A percentile compares a stretch with the other conserved stretches of the same genome.
phyloP scores from a whole-genome alignment of 2,888 invertebrate species.

The Drosophila cognata region DNA sequence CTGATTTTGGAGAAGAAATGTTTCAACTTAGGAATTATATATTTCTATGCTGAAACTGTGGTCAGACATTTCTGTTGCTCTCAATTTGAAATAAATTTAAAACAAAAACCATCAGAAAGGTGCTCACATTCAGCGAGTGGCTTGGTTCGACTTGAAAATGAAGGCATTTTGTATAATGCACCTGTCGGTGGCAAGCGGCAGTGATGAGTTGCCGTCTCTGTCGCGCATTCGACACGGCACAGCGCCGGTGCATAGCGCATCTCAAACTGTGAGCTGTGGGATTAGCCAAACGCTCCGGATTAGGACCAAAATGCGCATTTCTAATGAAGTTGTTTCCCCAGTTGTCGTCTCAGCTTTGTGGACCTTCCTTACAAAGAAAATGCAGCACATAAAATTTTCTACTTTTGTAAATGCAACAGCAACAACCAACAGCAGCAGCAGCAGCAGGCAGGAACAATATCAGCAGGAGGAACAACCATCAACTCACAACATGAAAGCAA shows the following conservation, averaged over 20 bases:
- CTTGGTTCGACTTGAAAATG: background rate
- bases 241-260: slow-evolving; percentile 30
- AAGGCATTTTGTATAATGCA: slow-evolving; percentile 42
- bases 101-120: background rate
- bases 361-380: slow-evolving; percentile 54
- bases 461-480: slow-evolving; percentile 11
- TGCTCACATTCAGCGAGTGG: too few species aligned
- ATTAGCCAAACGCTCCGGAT: slow-evolving; percentile 60
- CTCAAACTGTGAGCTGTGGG: slow-evolving; percentile 58
- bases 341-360: slow-evolving; percentile 21
- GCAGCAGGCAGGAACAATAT: slow-evolving; percentile 22
- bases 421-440: slow-evolving; percentile 18
- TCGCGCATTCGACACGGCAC: slow-evolving; percentile 35
- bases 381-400: slow-evolving; percentile 48
- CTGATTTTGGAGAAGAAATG: background rate
- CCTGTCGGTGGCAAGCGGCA: slow-evolving; percentile 43
- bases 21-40: background rate
- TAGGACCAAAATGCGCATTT: slow-evolving; percentile 67
- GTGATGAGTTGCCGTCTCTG: slow-evolving; percentile 12
- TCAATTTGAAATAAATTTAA: background rate
- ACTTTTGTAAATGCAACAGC: slow-evolving; percentile 28
- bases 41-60: background rate
- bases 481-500: slow-evolving; percentile 44
- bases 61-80: background rate
- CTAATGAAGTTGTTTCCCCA: slow-evolving; percentile 74